These are phyloP conservation scores for Sitodiplosis mosellana DNA, from an alignment of 1,140 invertebrate species.

Conservation along the genomic window DNA sequence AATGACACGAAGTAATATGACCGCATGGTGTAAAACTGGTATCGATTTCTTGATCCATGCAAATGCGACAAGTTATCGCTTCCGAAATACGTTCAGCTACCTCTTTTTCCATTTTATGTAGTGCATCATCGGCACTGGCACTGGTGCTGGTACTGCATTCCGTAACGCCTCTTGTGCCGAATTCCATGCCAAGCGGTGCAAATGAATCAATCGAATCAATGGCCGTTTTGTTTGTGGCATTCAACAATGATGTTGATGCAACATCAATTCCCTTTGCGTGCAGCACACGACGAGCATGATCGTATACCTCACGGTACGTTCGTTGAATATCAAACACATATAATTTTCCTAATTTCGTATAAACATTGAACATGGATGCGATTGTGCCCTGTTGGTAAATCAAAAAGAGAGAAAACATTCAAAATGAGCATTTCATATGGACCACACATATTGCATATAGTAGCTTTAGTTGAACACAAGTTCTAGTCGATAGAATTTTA, in stretches of 20 bases:
- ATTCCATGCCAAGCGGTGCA: not conserved
- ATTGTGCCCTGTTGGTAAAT: conserved; percentile 48
- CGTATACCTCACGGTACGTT: conserved; percentile 72
- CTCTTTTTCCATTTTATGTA: not conserved
- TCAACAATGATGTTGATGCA: conserved; percentile 1
- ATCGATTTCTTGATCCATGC: conserved; percentile 62
- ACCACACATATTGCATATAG: no score
- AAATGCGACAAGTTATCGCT: conserved; percentile 61
- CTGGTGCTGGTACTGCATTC: not conserved
- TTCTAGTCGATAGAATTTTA: no score
- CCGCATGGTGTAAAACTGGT: conserved; percentile 67
- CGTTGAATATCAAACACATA: conserved; percentile 78
- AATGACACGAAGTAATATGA: conserved; percentile 57
- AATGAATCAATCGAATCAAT: not conserved
- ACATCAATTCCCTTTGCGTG: conserved; percentile 33
- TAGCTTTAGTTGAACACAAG: no score
- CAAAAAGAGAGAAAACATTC: not conserved
- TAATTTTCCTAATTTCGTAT: conserved; percentile 65
- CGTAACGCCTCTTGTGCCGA: not conserved
- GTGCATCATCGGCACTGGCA: no score
- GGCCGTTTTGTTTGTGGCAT: no score
- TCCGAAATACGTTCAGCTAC: conserved; percentile 32
- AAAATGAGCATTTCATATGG: not conserved
- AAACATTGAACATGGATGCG: conserved; percentile 77
- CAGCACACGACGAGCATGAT: conserved; percentile 57